Evolutionary conservation across 2,113 vertebrate species (phyloP), one percentile per base, ranked within the genome.

Genomic region (Vulpes ferrilata): DNA sequence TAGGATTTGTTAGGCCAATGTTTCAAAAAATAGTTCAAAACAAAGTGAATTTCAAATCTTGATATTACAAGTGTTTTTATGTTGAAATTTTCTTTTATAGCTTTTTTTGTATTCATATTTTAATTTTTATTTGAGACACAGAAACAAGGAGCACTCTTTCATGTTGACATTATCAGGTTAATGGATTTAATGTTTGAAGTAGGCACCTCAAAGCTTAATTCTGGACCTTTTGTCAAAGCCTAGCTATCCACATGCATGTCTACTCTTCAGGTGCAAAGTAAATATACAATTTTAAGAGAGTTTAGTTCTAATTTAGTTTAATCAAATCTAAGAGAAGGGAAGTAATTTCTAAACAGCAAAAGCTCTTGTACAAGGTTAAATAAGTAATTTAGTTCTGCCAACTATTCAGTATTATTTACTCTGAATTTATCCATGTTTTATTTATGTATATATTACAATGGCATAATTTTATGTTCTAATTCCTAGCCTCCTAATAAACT

Each of bases 1-100:
- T 86, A 88, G 7, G 64, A 87, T 71, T 95, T 96, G 11, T 38
- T 74, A 57, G 85, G 15, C 7, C 4, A 43, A n/a, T 57, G 19
- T 48, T 93, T 48, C 93, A 22, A 57, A 90, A 98, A 97, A 65
- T 55, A 71, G 60, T 96, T 87, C 74, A 92, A 92, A 96, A 87
- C 38, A 71, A 96, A 12, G 1, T 84, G 73, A 3, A 53, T 78
- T 92, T 96, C 71, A 83, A 60, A 86, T 53, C 32, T 20, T 88
- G 38, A 20, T 86, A 78, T 86, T 60, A 67, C 19, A 86, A 81
- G 78, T 27, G n/a, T 20, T 30, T 88, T 82, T 88, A 35, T 30
- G 11, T 76, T 60, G 85, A 81, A 79, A 38, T 57, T 13, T 38
- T 15, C 13, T 93, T 89, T 85, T 15, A 57, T 64, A 53, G 20